Evolutionary conservation across 2,113 vertebrate species (phyloP).

Genomic region (Tiliqua scincoides): DNA sequence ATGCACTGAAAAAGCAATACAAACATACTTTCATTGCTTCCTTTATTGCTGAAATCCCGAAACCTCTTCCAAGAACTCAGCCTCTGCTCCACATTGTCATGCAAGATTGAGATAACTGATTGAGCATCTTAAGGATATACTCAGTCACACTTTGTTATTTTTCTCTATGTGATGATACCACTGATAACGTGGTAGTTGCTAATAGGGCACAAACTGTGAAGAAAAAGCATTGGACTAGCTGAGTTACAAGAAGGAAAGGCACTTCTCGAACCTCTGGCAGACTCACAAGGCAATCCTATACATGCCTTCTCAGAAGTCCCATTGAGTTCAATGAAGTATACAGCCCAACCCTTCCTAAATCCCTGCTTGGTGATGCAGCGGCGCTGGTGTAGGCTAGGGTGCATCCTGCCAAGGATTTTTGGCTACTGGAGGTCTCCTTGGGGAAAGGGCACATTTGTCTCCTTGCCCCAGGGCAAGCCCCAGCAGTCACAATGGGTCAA

Average conservation of each 20-base stretch:
- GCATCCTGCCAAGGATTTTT: too few relatives aligned
- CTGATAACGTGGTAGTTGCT: not conserved
- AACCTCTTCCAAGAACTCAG: not conserved
- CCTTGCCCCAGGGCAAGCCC: too few relatives aligned
- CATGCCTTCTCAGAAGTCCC: too few relatives aligned
- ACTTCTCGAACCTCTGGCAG: not conserved
- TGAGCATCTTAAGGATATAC: not conserved
- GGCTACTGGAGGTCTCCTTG: too few relatives aligned
- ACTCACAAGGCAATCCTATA: not conserved
- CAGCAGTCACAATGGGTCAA: too few relatives aligned
- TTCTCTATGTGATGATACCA: not conserved
- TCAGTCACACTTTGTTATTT: accelerated
- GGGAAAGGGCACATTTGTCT: too few relatives aligned
- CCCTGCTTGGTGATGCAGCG: too few relatives aligned
- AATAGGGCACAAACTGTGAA: not conserved
- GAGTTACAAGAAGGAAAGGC: too few relatives aligned
- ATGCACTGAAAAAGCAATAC: not conserved
- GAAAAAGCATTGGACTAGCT: too few relatives aligned
- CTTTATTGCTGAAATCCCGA: not conserved
- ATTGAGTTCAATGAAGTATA: too few relatives aligned
- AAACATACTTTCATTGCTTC: not conserved
- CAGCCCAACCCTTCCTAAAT: too few relatives aligned
- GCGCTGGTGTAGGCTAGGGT: too few relatives aligned
- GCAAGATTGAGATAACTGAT: not conserved
- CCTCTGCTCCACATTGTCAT: not conserved